Conservation (phyloP, 2,888 invertebrate genomes). For the Hydraecia micacea region DNA sequence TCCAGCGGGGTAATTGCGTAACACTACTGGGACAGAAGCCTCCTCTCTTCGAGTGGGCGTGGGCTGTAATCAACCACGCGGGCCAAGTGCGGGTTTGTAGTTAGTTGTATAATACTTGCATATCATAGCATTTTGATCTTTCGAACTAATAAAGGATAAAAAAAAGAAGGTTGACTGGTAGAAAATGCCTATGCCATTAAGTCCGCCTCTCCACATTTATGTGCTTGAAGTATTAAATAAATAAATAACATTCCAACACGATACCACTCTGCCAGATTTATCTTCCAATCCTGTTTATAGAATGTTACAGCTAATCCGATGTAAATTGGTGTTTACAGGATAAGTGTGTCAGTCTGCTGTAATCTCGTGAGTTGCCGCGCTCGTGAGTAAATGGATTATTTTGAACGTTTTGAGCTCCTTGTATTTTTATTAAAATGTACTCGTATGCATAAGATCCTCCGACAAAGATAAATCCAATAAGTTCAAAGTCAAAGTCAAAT, state of each 20-base stretch:
- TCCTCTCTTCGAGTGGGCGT: no score
- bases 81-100: no score
- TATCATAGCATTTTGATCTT: background rate
- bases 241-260: background rate
- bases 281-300: slow-evolving; percentile 36
- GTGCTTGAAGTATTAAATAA: no score
- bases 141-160: background rate
- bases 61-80: no score
- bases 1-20: no score
- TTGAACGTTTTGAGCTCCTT: slow-evolving; percentile 8
- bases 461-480: background rate
- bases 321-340: slow-evolving; percentile 60
- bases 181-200: no score
- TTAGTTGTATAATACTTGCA: no score
- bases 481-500: no score
- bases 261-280: slow-evolving; percentile 10
- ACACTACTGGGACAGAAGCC: no score
- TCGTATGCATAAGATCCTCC: background rate
- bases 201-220: no score
- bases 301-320: slow-evolving; percentile 52
- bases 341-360: slow-evolving; percentile 51
- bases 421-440: slow-evolving; percentile 15
- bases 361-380: slow-evolving; percentile 62
- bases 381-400: slow-evolving; percentile 71
- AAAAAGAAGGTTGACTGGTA: no score